Percentiles rank a stretch among this genome's conserved stretches.
Conservation (phyloP, 2,113 vertebrate genomes). For the Phycodurus eques region DNA sequence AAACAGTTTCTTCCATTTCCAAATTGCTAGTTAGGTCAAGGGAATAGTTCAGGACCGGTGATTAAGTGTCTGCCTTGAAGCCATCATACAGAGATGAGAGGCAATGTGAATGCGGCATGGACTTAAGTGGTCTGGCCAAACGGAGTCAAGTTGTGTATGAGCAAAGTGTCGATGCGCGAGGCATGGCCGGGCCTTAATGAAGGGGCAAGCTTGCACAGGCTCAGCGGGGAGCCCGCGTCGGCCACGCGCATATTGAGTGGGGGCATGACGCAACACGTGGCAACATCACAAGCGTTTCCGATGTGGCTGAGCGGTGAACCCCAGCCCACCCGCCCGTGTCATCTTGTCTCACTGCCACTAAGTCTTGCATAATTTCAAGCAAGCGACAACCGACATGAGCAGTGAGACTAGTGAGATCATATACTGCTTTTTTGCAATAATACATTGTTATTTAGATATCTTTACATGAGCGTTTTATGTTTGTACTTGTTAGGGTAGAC, state of each 20-base stretch:
- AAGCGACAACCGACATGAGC: not conserved
- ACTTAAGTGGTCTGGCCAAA: not conserved
- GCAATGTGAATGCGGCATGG: not conserved
- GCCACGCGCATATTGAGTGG: constrained; percentile 31
- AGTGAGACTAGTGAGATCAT: not conserved
- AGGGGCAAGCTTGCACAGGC: constrained; percentile 26
- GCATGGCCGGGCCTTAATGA: constrained; percentile 33
- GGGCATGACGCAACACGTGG: constrained; percentile 47
- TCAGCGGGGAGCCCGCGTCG: constrained; percentile 42
- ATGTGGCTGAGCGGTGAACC: constrained; percentile 12
- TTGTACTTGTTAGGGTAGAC: too few relatives aligned
- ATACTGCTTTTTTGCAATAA: not conserved
- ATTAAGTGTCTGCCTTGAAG: constrained; percentile 4
- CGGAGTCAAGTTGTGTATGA: constrained; percentile 18
- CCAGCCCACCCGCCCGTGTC: constrained; percentile 7
- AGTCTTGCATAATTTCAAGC: not conserved
- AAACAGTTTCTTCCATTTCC: not conserved
- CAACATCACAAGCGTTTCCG: constrained; percentile 35
- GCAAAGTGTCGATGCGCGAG: constrained; percentile 24
- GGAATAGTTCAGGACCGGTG: not conserved
- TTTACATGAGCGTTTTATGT: not conserved
- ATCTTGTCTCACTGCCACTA: not conserved
- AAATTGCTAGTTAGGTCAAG: not conserved
- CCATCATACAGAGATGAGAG: not conserved
- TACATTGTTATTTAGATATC: not conserved